Conservation (phyloP, 2,113 vertebrate species). For the Burhinus bistriatus region DNA sequence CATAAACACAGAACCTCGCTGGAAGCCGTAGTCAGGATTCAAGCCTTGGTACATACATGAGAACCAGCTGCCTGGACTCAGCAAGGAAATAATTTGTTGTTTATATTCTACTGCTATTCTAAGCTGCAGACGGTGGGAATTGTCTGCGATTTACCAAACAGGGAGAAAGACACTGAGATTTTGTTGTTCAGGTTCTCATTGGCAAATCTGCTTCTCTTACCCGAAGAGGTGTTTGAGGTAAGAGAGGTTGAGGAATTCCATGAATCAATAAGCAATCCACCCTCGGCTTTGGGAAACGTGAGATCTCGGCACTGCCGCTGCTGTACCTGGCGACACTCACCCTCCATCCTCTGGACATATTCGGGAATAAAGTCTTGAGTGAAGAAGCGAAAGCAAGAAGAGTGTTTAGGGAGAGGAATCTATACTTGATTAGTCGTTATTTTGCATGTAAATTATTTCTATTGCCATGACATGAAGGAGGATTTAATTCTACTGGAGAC, state of each 20-base stretch:
- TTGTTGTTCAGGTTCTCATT: neutral
- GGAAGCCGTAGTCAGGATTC: neutral
- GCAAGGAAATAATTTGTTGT: conserved; percentile 26
- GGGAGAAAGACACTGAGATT: neutral
- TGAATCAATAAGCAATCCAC: neutral
- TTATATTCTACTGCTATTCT: neutral
- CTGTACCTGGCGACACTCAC: neutral
- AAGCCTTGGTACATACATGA: neutral
- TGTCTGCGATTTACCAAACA: neutral
- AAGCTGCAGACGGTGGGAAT: neutral
- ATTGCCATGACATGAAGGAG: neutral
- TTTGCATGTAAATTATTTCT: neutral
- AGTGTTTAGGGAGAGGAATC: neutral
- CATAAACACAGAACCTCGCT: conserved; percentile 32
- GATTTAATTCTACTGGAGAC: neutral
- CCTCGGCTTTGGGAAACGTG: neutral
- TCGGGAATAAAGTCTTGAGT: neutral
- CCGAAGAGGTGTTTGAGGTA: neutral
- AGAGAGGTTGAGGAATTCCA: neutral
- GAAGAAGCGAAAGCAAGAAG: neutral
- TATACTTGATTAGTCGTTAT: neutral
- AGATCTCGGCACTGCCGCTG: neutral
- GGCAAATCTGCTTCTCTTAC: neutral
- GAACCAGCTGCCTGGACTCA: neutral
- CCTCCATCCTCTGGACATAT: neutral